Base-by-base conservation (phyloP, 2,113 vertebrate species). In the Lagopus leucura region DNA sequence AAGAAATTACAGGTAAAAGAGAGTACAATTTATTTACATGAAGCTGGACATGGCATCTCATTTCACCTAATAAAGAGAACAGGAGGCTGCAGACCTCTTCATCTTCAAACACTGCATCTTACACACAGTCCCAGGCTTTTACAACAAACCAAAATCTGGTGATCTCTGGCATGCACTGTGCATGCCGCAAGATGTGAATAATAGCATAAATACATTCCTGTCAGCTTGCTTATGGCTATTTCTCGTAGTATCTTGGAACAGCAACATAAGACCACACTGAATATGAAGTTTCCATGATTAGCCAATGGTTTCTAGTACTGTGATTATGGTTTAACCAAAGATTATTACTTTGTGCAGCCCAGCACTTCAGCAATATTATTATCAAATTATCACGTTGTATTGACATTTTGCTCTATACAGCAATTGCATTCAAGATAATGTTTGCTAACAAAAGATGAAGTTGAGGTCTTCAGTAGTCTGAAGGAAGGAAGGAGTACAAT, bases 301-400 rank as follows among this genome's bases (percentile, higher is more conserved):
- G 87, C 82, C 80, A 61, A 2, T 52, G 92, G 63, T 55, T 92
- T 94, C 66, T 74, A 87, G 79, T 8, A 25, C 93, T 94, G 63
- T 93, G 77, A 96, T 96, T 96, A 87, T 92, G 95, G 96, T 91
- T 91, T 94, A 85, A 93, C 95, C 95, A 38, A 91, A 91, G 83
- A 96, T 93, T 93, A 64, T 75, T 89, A 70, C 67, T 74, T 79
- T 66, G 67, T 48, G 78, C 54, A 88, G 89, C 75, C 78, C 52
- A 79, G 78, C 18, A 79, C 83, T 91, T 94, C 20, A 13, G 38
- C 86, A 94, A 2, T 79, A 85, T 64, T 87, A 93, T 89, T 88
- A 87, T 91, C 93, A 90, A 94, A 96, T 97, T 91, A 93, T 90
- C 93, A 82, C 81, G 0, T 93, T 67, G 81, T 93, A 85, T 3